Conservation (phyloP, 2,113 vertebrate species). For the Megalops atlanticus region DNA sequence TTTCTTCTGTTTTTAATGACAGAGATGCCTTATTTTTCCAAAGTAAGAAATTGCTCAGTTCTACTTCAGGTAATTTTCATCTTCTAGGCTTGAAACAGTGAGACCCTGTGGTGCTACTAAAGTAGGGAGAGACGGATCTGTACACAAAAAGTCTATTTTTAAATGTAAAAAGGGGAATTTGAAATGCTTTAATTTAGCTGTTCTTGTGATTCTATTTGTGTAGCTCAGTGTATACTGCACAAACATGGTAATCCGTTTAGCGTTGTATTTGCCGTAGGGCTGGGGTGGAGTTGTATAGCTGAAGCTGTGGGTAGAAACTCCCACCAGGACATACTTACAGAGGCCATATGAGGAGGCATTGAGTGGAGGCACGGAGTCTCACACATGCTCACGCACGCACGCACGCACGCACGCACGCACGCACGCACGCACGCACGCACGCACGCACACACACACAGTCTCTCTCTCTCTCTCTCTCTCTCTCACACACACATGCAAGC, state of each 20-base stretch:
- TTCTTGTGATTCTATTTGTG: slow-evolving; percentile 87
- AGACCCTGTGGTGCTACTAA: slow-evolving; percentile 93
- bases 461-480: no score
- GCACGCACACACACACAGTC: neutral
- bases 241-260: slow-evolving; percentile 66
- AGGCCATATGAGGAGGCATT: slow-evolving; percentile 64
- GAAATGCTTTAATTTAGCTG: slow-evolving; percentile 80
- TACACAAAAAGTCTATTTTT: slow-evolving; percentile 87
- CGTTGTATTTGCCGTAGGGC: slow-evolving; percentile 60
- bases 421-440: slow-evolving; percentile 1
- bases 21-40: slow-evolving; percentile 92
- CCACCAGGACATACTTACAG: slow-evolving; percentile 50
- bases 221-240: slow-evolving; percentile 82
- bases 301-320: slow-evolving; percentile 49
- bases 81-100: slow-evolving; percentile 83
- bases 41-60: slow-evolving; percentile 71
- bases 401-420: no score
- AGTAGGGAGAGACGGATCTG: slow-evolving; percentile 76
- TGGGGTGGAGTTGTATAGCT: slow-evolving; percentile 54
- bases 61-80: slow-evolving; percentile 86
- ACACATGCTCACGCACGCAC: neutral
- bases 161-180: slow-evolving; percentile 84
- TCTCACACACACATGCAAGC: slow-evolving; percentile 5
- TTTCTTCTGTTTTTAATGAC: slow-evolving; percentile 82
- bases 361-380: neutral